Base-by-base conservation (phyloP, 2,888 invertebrate species). In the Ophion ventricosus region DNA sequence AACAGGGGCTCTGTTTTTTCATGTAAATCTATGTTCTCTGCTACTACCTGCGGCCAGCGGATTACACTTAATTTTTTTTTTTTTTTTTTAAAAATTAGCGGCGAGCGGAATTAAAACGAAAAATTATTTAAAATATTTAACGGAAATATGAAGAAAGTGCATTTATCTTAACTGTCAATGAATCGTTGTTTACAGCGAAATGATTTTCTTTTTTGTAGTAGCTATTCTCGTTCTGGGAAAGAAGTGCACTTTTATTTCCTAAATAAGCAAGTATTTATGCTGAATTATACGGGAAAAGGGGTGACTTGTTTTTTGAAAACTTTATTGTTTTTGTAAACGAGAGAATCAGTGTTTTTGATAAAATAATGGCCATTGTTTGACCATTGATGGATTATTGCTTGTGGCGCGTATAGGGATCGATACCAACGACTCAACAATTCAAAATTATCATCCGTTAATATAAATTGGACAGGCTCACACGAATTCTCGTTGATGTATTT, bases 31-130 rank as follows among this genome's bases (percentile, higher is more conserved):
- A 29, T 29, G 29, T 29, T 29, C 29, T 29, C 29, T 29, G 29
- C 4, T 66, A 72, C 35, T 63, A 72, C 61, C 49, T 72, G 76
- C 66, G 76, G 73, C 73, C 66, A 77, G 56, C 67, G 43, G 69
- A 78, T 73, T 11, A 69, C 63, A 67, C 57, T 35, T 64, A 25
- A 4, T 14, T 54, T 49, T 23, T 43, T 26, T 20, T 59, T 69
- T 54, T 29, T 59, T 29, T 29, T 29, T 4, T 4, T 5, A n/a
- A n/a, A n/a, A 35, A 29, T 17, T 35, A 59, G 26, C n/a, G 14
- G 56, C 59, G 69, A 56, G 23, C 23, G 49, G 29, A 69, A 40
- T 14, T 59, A 11, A n/a, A 7, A 26, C 25, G 40, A 49, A 54
- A n/a, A 69, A 64, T 64, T 2, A 23, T 35, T 17, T 56, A 0